Evolutionary conservation across 1,140 invertebrate genomes (phyloP).

Genomic region (Gryllus bimaculatus): DNA sequence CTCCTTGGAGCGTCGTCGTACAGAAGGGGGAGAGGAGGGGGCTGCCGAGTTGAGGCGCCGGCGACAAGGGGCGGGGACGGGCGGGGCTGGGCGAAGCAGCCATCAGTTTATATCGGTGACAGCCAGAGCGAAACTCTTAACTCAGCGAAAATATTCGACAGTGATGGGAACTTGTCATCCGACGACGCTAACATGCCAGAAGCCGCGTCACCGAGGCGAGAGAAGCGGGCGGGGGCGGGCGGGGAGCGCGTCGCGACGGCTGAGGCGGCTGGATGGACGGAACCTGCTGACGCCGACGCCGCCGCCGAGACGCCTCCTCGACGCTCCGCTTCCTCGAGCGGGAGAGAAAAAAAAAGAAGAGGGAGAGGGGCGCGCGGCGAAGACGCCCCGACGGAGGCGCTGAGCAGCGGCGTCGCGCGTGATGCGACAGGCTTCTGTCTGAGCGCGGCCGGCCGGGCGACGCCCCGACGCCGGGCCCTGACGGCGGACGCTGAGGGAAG

Average conservation of each 20-base stretch:
- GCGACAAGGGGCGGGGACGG: not conserved
- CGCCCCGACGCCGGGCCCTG: too few species aligned
- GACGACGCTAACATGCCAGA: not conserved
- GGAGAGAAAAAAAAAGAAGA: not conserved
- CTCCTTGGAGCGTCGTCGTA: not conserved
- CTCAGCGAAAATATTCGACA: slow-evolving; percentile 17
- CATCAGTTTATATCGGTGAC: slow-evolving; percentile 2
- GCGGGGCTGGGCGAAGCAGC: not conserved
- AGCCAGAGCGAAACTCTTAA: slow-evolving; percentile 13
- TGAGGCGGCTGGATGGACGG: not conserved
- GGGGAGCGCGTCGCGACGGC: not conserved
- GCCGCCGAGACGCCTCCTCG: not conserved
- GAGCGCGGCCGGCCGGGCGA: too few species aligned
- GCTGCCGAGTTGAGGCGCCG: not conserved
- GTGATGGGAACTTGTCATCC: slow-evolving; percentile 14
- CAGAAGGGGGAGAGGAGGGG: too few species aligned
- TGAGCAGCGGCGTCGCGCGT: not conserved
- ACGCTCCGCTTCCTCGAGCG: not conserved
- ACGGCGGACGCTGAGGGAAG: not conserved
- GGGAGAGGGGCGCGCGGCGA: not conserved
- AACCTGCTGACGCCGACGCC: not conserved
- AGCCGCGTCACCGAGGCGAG: not conserved
- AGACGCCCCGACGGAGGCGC: not conserved
- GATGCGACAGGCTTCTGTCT: not conserved
- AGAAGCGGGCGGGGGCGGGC: not conserved